These are phyloP conservation scores for Grantiella picta DNA, from an alignment of 2,113 vertebrate species.

Conservation along the genomic window DNA sequence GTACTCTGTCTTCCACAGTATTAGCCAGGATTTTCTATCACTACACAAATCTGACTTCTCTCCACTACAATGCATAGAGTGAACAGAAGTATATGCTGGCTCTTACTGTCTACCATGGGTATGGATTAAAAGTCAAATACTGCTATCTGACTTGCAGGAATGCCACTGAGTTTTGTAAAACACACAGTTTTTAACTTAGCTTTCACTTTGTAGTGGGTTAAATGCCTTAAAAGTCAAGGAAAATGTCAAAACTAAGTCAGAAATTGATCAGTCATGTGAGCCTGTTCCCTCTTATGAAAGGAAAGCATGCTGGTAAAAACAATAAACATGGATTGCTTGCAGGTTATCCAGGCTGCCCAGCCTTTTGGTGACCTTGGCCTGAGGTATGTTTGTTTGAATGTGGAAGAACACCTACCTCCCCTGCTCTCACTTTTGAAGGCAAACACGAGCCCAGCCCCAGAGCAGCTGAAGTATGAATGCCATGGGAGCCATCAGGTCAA, in stretches of 20 bases:
- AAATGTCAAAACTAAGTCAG: neutral
- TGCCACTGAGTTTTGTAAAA: neutral
- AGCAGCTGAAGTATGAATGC: neutral
- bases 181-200: neutral
- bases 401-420: neutral
- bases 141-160: neutral
- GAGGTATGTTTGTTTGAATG: neutral
- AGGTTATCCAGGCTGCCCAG: neutral
- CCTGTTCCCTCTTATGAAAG: neutral
- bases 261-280: neutral
- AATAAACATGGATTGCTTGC: neutral
- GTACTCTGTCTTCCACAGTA: neutral
- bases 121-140: neutral
- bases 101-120: neutral
- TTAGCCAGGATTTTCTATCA: neutral
- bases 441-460: neutral
- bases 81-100: neutral
- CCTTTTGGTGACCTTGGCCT: neutral
- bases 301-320: neutral
- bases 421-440: slow-evolving; percentile 7
- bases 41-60: neutral
- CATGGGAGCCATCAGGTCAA: neutral
- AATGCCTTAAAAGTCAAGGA: neutral
- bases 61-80: neutral
- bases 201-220: neutral